Evolutionary conservation across 2,113 vertebrate species (phyloP), one percentile per base, ranked within the genome.

Genomic region (Cygnus buccinator): DNA sequence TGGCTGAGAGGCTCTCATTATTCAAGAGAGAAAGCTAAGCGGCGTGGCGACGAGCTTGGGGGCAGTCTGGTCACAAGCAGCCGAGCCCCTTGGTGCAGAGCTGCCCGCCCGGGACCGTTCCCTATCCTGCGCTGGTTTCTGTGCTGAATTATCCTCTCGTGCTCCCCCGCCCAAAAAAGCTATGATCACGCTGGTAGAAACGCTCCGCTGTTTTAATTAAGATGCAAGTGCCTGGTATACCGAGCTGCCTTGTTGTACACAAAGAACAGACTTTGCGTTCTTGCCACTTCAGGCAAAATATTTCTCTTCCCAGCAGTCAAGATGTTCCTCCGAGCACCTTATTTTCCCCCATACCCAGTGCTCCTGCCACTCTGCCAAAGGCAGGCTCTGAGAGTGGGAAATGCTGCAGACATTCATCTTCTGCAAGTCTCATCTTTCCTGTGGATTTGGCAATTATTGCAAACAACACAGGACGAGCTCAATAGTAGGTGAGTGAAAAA

Each of bases 401-500:
- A 94, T 7, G n/a, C 91, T 41, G 78, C 85, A 43, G 39, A 93
- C 86, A 71, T 66, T 44, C 55, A 82, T 92, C 95, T 96, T 81
- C 21, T 23, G 50, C 89, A 84, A 81, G 85, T 89, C 68, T 97
- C 75, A 41, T 93, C 78, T 96, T 98, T 97, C 84, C 96, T 72
- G 84, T 91, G 95, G 96, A 97, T 97, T 96, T 96, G 95, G 94
- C 91, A 97, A 95, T 97, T 96, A 97, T 25, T 95, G 97, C 84
- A 90, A 97, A 95, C 89, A 96, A 92, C 95, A 94, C 85, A 91
- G 92, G 95, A 96, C 23, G n/a, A 96, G 82, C 95, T 97, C 96
- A 88, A 93, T 58, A 96, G 95, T 57, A 97, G 97, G 95, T 96
- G 85, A 97, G 88, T 96, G 92, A 97, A 97, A 98, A 97, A 98